Evolutionary conservation across 2,113 vertebrate species (phyloP), one percentile per base, ranked within the genome.

Genomic region (Gallinago undulata): DNA sequence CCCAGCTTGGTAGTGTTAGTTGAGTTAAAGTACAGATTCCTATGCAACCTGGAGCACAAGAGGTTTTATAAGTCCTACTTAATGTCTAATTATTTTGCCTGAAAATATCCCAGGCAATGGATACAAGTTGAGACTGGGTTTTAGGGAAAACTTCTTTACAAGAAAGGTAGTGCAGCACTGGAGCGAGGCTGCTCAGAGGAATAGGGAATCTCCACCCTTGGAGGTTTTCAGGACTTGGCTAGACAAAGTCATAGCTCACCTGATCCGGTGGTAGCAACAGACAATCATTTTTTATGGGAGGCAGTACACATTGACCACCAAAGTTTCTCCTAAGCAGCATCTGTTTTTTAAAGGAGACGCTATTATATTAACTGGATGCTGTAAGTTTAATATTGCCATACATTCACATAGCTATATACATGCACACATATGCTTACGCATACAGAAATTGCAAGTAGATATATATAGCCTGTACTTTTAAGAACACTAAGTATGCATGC

Each of bases 1-100:
- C 24, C 17, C 0, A 0, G 37, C n/a, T 86, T 4, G 0, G 12
- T 47, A 57, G n/a, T 9, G 24, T 37, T 73, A 93, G 28, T 57
- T 64, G 19, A 35, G 27, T 43, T 67, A 35, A 66, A 83, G 45
- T 48, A 62, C 16, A 43, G 19, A 64, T 78, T 82, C 22, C 33
- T 64, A 12, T 37, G 37, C 35, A 81, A 53, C 9, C 30, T 67
- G 17, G 13, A 88, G 56, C 43, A 72, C 22, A 48, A 70, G 87
- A 89, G 6, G 5, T 48, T 94, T 92, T 79, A 11, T 5, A 60
- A 86, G 11, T 56, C 59, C 28, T 82, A 11, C 30, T 59, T 85
- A 33, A 53, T 10, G 2, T 43, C 22, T 69, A 67, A 63, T 47
- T 55, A 37, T 60, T 63, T 89, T 83, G 10, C 15, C 56, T 84